Base-by-base conservation (phyloP, 2,113 vertebrate genomes). In the Coregonus clupeaformis region DNA sequence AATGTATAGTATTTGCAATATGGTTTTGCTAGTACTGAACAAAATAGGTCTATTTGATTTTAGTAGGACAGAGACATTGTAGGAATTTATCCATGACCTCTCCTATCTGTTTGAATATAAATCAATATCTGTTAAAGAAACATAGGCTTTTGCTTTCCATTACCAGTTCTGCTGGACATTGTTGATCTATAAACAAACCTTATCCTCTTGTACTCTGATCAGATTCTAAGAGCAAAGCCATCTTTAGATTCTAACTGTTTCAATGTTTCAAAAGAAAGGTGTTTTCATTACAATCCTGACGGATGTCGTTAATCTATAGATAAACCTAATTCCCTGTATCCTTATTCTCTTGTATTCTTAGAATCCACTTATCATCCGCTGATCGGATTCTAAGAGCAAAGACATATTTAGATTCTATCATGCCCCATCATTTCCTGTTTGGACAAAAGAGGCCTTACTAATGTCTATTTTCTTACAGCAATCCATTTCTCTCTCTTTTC, bases 401-500 rank as follows among this genome's bases (percentile, higher is more conserved):
- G 63, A 6, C 24, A 30, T 9, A 67, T n/a, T 30, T 36, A 20
- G 65, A 67, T 67, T 32, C 16, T 36, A 67, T 65, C 63, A 65
- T 27, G 63, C 63, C 16, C 25, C 27, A 16, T 30, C 4, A 65
- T 7, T 30, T 30, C 49, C 65, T 74, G 3, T 81, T 74, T 57
- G 49, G 18, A 70, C 64, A 52, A 76, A 78, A 72, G 52, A 77
- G 71, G 18, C 29, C 52, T 49, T 20, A n/a, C 68, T 49, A 32
- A 42, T 42, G 36, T 57, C 66, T 2, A 47, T 72, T 60, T 76
- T 83, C 73, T 5, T 12, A 81, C 80, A 68, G 72, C 9, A 30
- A 74, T 65, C 75, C 68, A 71, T 68, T 29, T 32, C n/a, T 45
- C 65, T 63, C 66, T 86, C 82, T 82, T 64, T 80, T 71, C 67